Percentiles rank a stretch among this genome's conserved stretches.
phyloP scores from a whole-genome alignment of 1,140 invertebrate species.

The Hylaeus anthracinus region DNA sequence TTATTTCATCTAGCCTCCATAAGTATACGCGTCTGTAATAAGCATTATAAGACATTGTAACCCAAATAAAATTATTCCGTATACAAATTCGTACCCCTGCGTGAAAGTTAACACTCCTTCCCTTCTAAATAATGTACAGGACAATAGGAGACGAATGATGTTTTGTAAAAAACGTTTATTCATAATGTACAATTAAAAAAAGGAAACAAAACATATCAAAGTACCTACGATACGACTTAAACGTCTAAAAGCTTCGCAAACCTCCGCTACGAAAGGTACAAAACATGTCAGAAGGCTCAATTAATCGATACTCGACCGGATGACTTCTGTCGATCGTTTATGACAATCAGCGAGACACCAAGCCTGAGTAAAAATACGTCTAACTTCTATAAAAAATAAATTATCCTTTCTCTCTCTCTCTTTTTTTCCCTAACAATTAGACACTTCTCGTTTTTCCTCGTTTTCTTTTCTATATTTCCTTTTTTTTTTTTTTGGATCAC shows the following conservation, averaged over 20 bases:
- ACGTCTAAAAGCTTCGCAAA: slow-evolving; percentile 16
- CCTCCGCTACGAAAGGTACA: slow-evolving; percentile 4
- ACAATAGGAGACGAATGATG: neutral
- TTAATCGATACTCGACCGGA: slow-evolving; percentile 35
- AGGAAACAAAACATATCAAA: slow-evolving; percentile 42
- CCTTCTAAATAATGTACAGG: neutral
- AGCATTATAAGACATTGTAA: neutral
- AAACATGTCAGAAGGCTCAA: slow-evolving; percentile 30
- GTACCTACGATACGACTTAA: slow-evolving; percentile 56
- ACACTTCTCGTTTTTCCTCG: neutral
- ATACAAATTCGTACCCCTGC: neutral
- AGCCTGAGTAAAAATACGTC: neutral
- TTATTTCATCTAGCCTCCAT: neutral
- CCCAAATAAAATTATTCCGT: neutral
- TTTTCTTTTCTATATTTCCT: neutral
- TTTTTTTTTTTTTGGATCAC: neutral
- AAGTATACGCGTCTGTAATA: neutral
- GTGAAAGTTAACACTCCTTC: neutral
- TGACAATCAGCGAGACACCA: neutral
- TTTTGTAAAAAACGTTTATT: slow-evolving; percentile 70
- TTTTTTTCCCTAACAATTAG: neutral
- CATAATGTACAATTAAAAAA: slow-evolving; percentile 67
- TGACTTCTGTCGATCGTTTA: slow-evolving; percentile 4
- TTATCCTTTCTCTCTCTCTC: neutral
- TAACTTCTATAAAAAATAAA: slow-evolving; percentile 19